These are phyloP conservation scores for Eremobia ochroleuca DNA, from an alignment of 2,888 invertebrate species.

Conservation along the genomic window DNA sequence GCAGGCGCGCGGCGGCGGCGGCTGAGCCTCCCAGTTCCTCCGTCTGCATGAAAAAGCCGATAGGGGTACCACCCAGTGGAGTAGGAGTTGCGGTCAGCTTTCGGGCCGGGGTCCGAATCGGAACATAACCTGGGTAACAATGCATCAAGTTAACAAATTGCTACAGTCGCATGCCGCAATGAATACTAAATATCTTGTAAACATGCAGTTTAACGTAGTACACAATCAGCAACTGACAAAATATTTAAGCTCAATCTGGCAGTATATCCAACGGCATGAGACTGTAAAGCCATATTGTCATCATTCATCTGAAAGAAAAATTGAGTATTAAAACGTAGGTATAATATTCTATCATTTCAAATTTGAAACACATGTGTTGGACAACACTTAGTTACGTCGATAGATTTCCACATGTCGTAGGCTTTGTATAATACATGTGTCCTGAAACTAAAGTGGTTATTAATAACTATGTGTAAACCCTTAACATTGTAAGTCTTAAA, in stretches of 20 bases:
- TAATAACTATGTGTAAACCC: constrained; percentile 85
- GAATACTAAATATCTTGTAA: constrained; percentile 66
- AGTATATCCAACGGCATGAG: constrained; percentile 86
- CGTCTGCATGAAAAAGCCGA: constrained; percentile 98
- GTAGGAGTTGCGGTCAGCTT: constrained; percentile 99
- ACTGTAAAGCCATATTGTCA: constrained; percentile 86
- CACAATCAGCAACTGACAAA: constrained; percentile 74
- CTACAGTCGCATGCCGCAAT: constrained; percentile 68
- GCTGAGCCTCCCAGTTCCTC: constrained; percentile 96
- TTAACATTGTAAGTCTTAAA: constrained; percentile 61
- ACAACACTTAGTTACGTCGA: constrained; percentile 72
- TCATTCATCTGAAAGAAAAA: constrained; percentile 90
- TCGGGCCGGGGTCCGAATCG: constrained; percentile 98
- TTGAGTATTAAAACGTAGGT: constrained; percentile 83
- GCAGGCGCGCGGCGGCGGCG: constrained; percentile 94
- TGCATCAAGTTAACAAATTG: constrained; percentile 69
- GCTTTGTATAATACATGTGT: constrained; percentile 86
- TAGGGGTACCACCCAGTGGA: constrained; percentile 97
- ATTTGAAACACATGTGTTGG: constrained; percentile 83
- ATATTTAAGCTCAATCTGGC: constrained; percentile 79
- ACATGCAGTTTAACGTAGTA: constrained; percentile 66
- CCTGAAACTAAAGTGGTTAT: constrained; percentile 89
- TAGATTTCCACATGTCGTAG: constrained; percentile 76
- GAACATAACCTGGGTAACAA: constrained; percentile 95
- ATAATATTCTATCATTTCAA: constrained; percentile 74